Evolutionary conservation across 2,797 vertebrate species (phyloP), one percentile per base, ranked within the genome.

Genomic region (Micromesistius poutassou): DNA sequence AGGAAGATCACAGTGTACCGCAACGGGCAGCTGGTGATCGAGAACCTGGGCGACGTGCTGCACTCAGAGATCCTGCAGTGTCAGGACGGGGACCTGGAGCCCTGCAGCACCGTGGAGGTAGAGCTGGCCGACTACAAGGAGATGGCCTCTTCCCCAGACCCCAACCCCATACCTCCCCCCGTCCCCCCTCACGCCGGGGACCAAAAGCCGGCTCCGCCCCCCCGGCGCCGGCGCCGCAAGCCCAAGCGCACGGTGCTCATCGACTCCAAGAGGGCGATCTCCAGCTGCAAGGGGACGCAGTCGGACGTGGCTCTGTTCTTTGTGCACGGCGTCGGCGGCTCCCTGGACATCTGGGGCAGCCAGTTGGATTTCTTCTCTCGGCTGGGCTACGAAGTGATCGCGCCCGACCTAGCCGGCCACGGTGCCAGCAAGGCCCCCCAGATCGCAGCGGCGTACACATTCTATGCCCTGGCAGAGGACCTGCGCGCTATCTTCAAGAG

Each of bases 291-390:
- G 86, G 97, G 96, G 6, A 94, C 94, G 0, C 96, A 99, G 83
- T 77, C 93, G 0, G 98, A 99, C 0, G 97, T 99, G 55, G 97
- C 96, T 0, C 92, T 99, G 0, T 99, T 99, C 84, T 99, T 99
- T 80, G 94, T 99, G 86, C 98, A 99, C 0, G 97, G 98, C 0
- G 98, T 99, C 0, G 97, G 98, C 0, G 97, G 98, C 35, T 98
- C 98, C 0, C 87, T 98, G 89, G 97, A 98, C 89, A 99, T 99
- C 91, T 99, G 98, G 98, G 94, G 95, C 86, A 96, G 97, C 85
- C 98, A 99, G 90, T 89, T 99, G 90, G 96, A 97, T 80, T 99
- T 98, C 87, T 98, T 99, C 66, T 94, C 95, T 76, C 92, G 93
- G 35, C 87, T 98, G 80, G 98, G 97, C 5, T 99, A 99, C 0